Conservation (phyloP, 2,888 invertebrate species). For the Odontocolon sp. region DNA sequence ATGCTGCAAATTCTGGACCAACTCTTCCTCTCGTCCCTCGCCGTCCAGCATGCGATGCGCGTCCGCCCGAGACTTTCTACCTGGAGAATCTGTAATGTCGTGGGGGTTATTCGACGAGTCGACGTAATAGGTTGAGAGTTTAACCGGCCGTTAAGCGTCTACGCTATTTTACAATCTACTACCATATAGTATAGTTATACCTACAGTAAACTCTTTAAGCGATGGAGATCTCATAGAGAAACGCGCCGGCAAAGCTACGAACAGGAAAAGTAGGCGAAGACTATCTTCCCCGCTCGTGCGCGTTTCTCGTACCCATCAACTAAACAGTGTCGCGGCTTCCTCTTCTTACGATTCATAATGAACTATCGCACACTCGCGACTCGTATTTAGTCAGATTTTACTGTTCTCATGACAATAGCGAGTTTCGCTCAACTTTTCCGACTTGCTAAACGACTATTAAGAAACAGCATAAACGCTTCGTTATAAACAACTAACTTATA, state of each 20-base stretch:
- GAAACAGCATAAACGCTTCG: too few species aligned
- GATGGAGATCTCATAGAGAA: conserved; percentile 41
- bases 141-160: conserved; percentile 51
- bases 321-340: not conserved
- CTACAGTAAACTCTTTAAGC: conserved; percentile 24
- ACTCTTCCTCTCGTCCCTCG: too few species aligned
- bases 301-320: not conserved
- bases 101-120: conserved; percentile 61
- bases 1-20: conserved; percentile 38
- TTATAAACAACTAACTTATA: too few species aligned
- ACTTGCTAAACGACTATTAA: not conserved
- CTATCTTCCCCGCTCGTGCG: not conserved
- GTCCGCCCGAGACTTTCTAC: conserved; percentile 69
- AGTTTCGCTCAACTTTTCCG: conserved; percentile 21
- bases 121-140: conserved; percentile 76
- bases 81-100: conserved; percentile 68
- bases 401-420: conserved; percentile 16
- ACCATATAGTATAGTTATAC: not conserved
- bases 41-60: conserved; percentile 7
- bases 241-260: conserved; percentile 26
- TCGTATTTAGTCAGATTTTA: not conserved
- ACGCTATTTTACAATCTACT: not conserved
- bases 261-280: conserved; percentile 52
- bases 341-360: conserved; percentile 27
- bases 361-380: conserved; percentile 7